phyloP scores from a whole-genome alignment of 2,797 vertebrate genomes.

The Delichon dasypus region DNA sequence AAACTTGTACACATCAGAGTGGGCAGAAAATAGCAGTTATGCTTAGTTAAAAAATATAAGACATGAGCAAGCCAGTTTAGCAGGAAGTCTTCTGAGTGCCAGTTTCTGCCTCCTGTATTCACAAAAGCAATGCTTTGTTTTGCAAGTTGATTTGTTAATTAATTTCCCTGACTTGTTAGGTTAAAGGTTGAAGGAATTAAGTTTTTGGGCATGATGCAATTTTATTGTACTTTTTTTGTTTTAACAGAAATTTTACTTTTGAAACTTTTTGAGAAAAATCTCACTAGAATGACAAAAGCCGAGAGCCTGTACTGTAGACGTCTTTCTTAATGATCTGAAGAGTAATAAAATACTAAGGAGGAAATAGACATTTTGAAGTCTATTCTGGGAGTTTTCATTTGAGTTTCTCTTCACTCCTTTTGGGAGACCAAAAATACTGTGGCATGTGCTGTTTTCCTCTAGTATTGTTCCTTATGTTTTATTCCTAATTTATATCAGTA shows the following conservation, averaged over 20 bases:
- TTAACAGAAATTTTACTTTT: background rate
- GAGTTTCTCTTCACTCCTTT: background rate
- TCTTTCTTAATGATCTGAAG: background rate
- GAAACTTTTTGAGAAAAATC: background rate
- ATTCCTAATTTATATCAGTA: background rate
- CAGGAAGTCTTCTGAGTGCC: constrained; percentile 37
- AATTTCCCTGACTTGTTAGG: constrained; percentile 23
- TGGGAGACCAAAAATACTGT: background rate
- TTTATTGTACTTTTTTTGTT: background rate
- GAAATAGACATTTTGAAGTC: background rate
- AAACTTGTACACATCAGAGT: background rate
- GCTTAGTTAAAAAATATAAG: background rate
- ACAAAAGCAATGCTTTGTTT: background rate
- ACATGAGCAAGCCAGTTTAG: constrained; percentile 12
- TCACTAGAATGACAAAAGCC: background rate
- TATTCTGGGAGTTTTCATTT: background rate
- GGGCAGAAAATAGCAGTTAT: background rate
- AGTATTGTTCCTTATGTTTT: background rate
- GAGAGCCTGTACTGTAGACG: background rate
- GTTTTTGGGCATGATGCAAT: background rate
- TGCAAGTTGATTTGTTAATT: constrained; percentile 33
- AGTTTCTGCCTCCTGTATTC: constrained; percentile 1
- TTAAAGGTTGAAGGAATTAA: constrained; percentile 20
- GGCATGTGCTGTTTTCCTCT: background rate
- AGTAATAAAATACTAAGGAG: background rate